A percentile compares a stretch with the other conserved stretches of the same genome.
Evolutionary conservation across 2,113 vertebrate genomes (phyloP).

Genomic region (Psammodynastes pulverulentus): DNA sequence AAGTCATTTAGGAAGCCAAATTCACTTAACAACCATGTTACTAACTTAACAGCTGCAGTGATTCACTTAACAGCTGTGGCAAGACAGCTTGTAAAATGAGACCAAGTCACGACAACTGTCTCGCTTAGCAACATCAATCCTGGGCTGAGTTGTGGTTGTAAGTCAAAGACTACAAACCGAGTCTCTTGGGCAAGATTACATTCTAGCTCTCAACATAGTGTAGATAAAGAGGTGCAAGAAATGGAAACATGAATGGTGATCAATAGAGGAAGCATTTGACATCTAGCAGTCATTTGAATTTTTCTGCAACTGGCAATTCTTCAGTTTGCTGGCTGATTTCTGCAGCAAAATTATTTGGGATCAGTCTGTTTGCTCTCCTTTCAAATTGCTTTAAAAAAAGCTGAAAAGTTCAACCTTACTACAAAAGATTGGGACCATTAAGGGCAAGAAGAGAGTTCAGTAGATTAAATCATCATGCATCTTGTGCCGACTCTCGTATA

Average conservation of each 20-base stretch:
- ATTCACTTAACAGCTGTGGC: background rate
- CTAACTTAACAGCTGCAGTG: background rate
- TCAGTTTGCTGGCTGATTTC: background rate
- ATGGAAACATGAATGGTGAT: background rate
- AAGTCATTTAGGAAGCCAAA: background rate
- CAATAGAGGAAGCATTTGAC: background rate
- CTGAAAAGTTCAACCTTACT: background rate
- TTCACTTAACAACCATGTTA: background rate
- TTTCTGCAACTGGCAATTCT: background rate
- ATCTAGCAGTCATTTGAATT: background rate
- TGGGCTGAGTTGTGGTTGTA: background rate
- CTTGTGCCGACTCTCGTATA: background rate
- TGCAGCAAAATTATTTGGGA: background rate
- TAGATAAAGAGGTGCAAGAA: background rate
- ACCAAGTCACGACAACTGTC: background rate
- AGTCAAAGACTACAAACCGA: background rate
- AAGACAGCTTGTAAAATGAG: background rate
- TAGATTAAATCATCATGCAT: background rate
- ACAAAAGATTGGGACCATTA: background rate
- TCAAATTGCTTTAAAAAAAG: background rate
- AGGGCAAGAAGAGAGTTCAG: background rate
- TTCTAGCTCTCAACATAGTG: background rate
- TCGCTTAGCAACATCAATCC: background rate
- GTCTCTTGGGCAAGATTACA: background rate
- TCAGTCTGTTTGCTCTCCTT: background rate